Conservation (phyloP, 2,888 invertebrate species). For the Heteromyza rotundicornis region DNA sequence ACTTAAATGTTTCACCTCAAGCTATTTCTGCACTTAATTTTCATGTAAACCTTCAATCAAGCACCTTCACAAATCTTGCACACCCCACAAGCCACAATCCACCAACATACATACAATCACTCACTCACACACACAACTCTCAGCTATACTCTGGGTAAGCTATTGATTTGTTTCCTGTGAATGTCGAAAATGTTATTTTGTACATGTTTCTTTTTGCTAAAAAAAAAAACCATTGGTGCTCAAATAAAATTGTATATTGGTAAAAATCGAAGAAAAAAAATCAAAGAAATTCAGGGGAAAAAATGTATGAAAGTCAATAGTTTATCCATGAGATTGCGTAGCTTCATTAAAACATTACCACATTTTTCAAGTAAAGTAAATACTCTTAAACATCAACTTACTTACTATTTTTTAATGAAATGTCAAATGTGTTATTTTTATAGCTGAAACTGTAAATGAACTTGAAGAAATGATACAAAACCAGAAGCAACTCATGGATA, state of each 20-base stretch:
- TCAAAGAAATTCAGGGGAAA: slow-evolving; percentile 28
- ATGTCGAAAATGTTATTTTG: slow-evolving; percentile 15
- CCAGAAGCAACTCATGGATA: slow-evolving; percentile 92
- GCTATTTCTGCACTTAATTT: too few relatives aligned
- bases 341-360: slow-evolving; percentile 14
- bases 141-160: slow-evolving; percentile 52
- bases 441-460: slow-evolving; percentile 88
- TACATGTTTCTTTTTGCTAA: neutral
- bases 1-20: too few relatives aligned
- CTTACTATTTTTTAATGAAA: neutral
- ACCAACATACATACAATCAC: neutral
- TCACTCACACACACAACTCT: slow-evolving; percentile 10
- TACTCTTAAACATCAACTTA: neutral
- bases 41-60: neutral
- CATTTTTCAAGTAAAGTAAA: slow-evolving; percentile 7
- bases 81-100: too few relatives aligned
- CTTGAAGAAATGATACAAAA: slow-evolving; percentile 88
- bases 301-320: slow-evolving; percentile 69
- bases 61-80: neutral
- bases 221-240: neutral
- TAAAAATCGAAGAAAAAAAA: slow-evolving; percentile 12
- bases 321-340: slow-evolving; percentile 71
- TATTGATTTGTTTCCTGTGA: slow-evolving; percentile 64
- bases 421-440: slow-evolving; percentile 60
- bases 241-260: slow-evolving; percentile 49